A percentile compares a stretch with the other conserved stretches of the same genome.
phyloP scores from a whole-genome alignment of 2,888 invertebrate genomes.

The Eupithecia centaureata region DNA sequence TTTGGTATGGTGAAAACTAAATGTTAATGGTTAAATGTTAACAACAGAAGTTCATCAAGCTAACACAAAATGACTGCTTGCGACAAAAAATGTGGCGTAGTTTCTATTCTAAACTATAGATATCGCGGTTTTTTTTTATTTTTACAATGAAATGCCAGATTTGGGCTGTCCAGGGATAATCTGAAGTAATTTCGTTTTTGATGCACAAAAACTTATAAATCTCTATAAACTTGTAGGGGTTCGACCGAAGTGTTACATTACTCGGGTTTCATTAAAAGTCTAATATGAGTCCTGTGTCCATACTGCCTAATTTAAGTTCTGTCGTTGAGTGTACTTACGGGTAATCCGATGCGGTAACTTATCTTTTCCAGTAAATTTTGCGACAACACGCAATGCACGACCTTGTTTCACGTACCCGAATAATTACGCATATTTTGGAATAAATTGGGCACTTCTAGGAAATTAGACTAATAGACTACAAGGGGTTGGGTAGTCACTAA shows the following conservation, averaged over 20 bases:
- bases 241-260: too few species aligned
- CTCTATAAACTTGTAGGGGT: too few species aligned
- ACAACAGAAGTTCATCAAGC: neutral
- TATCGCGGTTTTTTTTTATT: too few species aligned
- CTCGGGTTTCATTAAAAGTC: too few species aligned
- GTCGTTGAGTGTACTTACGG: conserved; percentile 43
- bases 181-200: too few species aligned
- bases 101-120: too few species aligned
- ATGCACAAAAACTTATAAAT: too few species aligned
- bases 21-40: neutral
- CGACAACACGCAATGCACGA: conserved; percentile 56
- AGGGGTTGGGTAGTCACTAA: neutral
- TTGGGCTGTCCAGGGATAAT: too few species aligned
- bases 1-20: neutral
- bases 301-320: conserved; percentile 33
- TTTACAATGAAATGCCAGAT: too few species aligned
- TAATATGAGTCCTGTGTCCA: too few species aligned
- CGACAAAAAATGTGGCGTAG: too few species aligned
- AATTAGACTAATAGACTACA: neutral
- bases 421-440: conserved; percentile 32
- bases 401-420: conserved; percentile 38
- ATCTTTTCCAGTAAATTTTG: conserved; percentile 55
- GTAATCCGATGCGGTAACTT: conserved; percentile 43
- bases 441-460: conserved; percentile 19
- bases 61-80: neutral